Percentiles rank a stretch among this genome's conserved stretches.
These are phyloP conservation scores for Trididemnum miniatum DNA, from an alignment of 23 tunicate genomes.

Conservation along the genomic window DNA sequence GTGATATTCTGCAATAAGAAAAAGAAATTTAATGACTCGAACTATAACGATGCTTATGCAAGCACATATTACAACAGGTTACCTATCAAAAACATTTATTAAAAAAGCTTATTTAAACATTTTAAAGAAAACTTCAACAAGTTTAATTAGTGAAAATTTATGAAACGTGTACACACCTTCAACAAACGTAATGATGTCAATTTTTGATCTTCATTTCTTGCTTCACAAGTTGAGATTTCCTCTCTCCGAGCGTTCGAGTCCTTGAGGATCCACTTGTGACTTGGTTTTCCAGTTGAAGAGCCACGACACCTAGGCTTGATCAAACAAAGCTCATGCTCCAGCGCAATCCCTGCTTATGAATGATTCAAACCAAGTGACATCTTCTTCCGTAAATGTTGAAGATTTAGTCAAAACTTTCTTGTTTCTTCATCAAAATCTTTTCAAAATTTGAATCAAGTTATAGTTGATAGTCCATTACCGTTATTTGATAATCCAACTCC, in stretches of 20 bases:
- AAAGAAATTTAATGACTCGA: not conserved
- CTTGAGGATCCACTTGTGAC: not conserved
- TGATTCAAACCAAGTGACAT: not conserved
- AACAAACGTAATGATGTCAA: too few species aligned
- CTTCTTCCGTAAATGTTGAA: not conserved
- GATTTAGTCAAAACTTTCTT: not conserved
- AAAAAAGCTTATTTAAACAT: too few species aligned
- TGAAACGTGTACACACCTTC: too few species aligned
- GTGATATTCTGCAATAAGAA: not conserved
- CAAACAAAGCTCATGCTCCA: conserved; percentile 20
- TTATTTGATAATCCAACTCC: conserved; percentile 13
- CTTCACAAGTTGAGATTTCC: too few species aligned
- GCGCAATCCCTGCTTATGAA: conserved; percentile 7
- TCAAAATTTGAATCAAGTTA: not conserved
- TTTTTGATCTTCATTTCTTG: too few species aligned
- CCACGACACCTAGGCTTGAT: not conserved
- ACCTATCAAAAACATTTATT: too few species aligned
- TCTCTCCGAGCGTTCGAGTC: conserved; percentile 28
- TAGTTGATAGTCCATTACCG: conserved; percentile 2
- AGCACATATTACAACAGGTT: too few species aligned
- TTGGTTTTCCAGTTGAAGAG: not conserved
- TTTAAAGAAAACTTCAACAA: too few species aligned
- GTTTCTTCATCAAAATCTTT: not conserved
- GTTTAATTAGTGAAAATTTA: too few species aligned
- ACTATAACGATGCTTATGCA: too few species aligned